Percentiles rank a stretch among this genome's conserved stretches.
These are phyloP conservation scores for Antennarius maculatus DNA, from an alignment of 2,797 vertebrate genomes.

Conservation along the genomic window DNA sequence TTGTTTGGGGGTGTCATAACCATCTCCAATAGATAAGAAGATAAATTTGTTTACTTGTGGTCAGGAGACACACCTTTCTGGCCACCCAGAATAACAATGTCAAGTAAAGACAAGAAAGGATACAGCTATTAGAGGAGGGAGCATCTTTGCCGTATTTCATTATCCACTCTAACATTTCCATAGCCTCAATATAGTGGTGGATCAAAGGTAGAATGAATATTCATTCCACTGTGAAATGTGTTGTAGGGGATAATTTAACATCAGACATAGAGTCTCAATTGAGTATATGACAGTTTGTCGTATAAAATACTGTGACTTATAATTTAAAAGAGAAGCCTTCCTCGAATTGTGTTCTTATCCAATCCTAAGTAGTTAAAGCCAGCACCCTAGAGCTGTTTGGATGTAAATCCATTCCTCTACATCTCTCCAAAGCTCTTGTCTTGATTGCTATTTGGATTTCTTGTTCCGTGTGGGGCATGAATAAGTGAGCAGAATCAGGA, in stretches of 20 bases:
- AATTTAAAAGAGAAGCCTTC: conserved; percentile 70
- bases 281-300: conserved; percentile 57
- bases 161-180: conserved; percentile 20
- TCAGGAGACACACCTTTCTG: conserved; percentile 43
- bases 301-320: conserved; percentile 63
- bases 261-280: conserved; percentile 43
- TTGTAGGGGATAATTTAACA: conserved; percentile 50
- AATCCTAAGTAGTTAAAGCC: conserved; percentile 74
- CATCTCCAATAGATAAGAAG: conserved; percentile 61
- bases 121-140: conserved; percentile 39
- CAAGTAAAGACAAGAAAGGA: conserved; percentile 54
- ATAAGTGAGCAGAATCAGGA: conserved; percentile 68
- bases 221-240: conserved; percentile 42
- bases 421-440: conserved; percentile 75
- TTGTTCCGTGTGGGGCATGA: conserved; percentile 55
- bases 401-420: conserved; percentile 76
- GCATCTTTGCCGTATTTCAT: conserved; percentile 33
- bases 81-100: conserved; percentile 52
- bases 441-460: conserved; percentile 75
- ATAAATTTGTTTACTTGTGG: conserved; percentile 59
- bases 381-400: conserved; percentile 73
- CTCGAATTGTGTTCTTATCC: conserved; percentile 70
- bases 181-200: conserved; percentile 9
- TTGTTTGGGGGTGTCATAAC: conserved; percentile 54
- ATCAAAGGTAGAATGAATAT: conserved; percentile 51